Evolutionary conservation across 2,888 invertebrate species (phyloP).

Genomic region (Deilephila elpenor): DNA sequence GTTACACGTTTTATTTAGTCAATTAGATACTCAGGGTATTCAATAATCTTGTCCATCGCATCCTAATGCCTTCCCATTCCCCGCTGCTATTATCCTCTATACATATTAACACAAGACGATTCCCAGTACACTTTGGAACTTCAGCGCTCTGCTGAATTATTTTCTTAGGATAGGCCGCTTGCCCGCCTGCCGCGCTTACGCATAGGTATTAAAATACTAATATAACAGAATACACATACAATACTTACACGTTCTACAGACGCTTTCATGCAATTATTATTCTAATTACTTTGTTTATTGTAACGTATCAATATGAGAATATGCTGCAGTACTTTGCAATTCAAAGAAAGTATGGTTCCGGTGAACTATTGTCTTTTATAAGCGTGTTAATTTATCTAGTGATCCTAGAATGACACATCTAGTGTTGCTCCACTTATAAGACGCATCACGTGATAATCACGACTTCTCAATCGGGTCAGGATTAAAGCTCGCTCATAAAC

Average conservation of each 20-base stretch:
- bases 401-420: neutral
- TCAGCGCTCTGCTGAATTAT: too few species aligned
- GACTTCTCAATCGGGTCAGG: slow-evolving; percentile 8
- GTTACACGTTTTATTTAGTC: too few species aligned
- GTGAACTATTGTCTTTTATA: neutral
- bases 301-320: neutral
- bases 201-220: neutral
- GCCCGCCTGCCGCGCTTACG: too few species aligned
- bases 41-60: too few species aligned
- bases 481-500: slow-evolving; percentile 25
- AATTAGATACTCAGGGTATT: too few species aligned
- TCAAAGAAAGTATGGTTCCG: neutral
- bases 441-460: slow-evolving; percentile 7
- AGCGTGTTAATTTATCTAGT: neutral
- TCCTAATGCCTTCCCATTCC: too few species aligned
- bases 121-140: too few species aligned
- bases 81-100: too few species aligned
- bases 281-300: neutral
- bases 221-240: neutral
- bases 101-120: too few species aligned
- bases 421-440: neutral
- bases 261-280: neutral
- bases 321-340: neutral
- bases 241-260: neutral
- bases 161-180: too few species aligned